Evolutionary conservation across 2,888 invertebrate genomes (phyloP).

Genomic region (Globia sparganii): DNA sequence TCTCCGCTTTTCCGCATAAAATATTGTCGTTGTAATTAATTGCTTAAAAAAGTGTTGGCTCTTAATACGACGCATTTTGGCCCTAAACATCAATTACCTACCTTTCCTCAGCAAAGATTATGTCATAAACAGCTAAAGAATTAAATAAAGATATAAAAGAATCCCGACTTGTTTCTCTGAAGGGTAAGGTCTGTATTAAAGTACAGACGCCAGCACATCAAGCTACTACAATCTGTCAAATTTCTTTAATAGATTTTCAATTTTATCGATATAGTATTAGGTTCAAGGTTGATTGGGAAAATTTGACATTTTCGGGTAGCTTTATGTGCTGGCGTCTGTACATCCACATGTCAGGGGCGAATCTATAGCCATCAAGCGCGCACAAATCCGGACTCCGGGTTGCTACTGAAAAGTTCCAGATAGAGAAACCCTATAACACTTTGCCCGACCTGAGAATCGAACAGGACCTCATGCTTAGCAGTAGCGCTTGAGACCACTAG

Average conservation of each 20-base stretch:
- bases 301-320: too few relatives aligned
- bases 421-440: background rate
- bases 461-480: background rate
- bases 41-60: background rate
- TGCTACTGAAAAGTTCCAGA: background rate
- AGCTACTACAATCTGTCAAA: too few relatives aligned
- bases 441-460: background rate
- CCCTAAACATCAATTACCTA: background rate
- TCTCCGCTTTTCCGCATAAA: background rate
- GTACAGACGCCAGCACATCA: too few relatives aligned
- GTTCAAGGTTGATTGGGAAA: too few relatives aligned
- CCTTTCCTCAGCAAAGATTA: background rate
- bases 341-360: too few relatives aligned
- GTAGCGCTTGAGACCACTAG: background rate
- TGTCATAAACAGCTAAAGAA: background rate
- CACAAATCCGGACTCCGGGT: background rate
- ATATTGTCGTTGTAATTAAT: background rate
- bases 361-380: background rate
- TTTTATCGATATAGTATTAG: too few relatives aligned
- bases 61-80: background rate
- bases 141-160: background rate
- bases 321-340: too few relatives aligned
- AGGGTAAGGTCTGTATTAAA: too few relatives aligned
- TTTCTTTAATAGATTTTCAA: too few relatives aligned
- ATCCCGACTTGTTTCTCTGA: background rate